Conservation (phyloP, 2,888 invertebrate genomes). For the Drosophila helvetica region DNA sequence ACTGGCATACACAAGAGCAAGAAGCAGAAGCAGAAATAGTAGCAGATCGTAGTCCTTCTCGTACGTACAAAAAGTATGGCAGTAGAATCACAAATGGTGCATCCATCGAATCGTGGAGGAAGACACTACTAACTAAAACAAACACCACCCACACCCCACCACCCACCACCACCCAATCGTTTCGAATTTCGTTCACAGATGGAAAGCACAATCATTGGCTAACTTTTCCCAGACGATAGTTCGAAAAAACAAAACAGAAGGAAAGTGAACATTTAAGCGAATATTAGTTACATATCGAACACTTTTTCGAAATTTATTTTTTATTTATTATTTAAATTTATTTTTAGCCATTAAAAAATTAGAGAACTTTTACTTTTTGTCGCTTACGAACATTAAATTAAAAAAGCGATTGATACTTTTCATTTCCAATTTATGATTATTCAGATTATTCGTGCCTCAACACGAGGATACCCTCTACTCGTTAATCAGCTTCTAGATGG, state of each 20-base stretch:
- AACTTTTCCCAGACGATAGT: slow-evolving; percentile 48
- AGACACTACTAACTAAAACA: slow-evolving; percentile 22
- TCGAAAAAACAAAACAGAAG: slow-evolving; percentile 39
- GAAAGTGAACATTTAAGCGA: neutral
- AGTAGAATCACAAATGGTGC: neutral
- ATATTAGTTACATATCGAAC: too few species aligned
- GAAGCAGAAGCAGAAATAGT: neutral
- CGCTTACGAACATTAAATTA: too few species aligned
- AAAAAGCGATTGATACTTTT: too few species aligned
- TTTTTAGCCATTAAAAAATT: too few species aligned
- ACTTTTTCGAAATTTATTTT: too few species aligned
- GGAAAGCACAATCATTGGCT: neutral
- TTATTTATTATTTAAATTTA: too few species aligned
- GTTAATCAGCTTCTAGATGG: too few species aligned
- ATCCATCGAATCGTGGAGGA: neutral
- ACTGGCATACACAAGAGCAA: slow-evolving; percentile 25
- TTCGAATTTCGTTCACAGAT: slow-evolving; percentile 61
- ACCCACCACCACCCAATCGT: neutral
- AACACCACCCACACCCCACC: slow-evolving; percentile 20
- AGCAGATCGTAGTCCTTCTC: slow-evolving; percentile 4
- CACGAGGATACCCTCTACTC: too few species aligned
- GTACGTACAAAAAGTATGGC: neutral
- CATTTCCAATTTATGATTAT: too few species aligned
- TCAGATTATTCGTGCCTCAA: too few species aligned
- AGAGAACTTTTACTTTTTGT: too few species aligned